A percentile compares a stretch with the other conserved stretches of the same genome.
Evolutionary conservation across 2,888 invertebrate genomes (phyloP).

Genomic region (Patella pellucida): DNA sequence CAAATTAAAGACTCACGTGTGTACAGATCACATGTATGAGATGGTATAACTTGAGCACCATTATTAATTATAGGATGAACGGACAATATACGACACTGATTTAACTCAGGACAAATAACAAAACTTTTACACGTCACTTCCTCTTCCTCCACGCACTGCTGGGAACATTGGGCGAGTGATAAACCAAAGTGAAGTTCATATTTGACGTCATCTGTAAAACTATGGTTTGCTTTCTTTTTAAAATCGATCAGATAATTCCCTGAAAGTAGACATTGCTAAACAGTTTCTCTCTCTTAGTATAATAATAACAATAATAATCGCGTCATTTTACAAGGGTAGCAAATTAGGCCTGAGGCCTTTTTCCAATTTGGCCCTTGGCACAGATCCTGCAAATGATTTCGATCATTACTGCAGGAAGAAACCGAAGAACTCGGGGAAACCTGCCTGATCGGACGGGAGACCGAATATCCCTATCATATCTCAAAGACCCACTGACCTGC

Average conservation of each 20-base stretch:
- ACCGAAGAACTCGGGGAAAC: too few relatives aligned
- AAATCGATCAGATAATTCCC: background rate
- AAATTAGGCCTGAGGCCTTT: too few relatives aligned
- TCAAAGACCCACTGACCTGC: too few relatives aligned
- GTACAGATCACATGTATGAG: background rate
- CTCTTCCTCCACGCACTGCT: background rate
- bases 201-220: background rate
- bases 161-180: background rate
- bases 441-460: too few relatives aligned
- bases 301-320: too few relatives aligned
- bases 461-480: too few relatives aligned
- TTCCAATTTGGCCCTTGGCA: too few relatives aligned
- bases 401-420: too few relatives aligned
- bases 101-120: background rate
- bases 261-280: background rate
- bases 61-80: background rate
- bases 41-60: background rate
- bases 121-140: conserved; percentile 12
- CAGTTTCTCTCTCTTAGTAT: too few relatives aligned
- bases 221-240: background rate
- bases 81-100: background rate
- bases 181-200: background rate
- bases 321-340: too few relatives aligned
- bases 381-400: too few relatives aligned
- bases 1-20: background rate